phyloP scores from a whole-genome alignment of 2,797 vertebrate genomes.

The Hoplostethus mediterraneus region DNA sequence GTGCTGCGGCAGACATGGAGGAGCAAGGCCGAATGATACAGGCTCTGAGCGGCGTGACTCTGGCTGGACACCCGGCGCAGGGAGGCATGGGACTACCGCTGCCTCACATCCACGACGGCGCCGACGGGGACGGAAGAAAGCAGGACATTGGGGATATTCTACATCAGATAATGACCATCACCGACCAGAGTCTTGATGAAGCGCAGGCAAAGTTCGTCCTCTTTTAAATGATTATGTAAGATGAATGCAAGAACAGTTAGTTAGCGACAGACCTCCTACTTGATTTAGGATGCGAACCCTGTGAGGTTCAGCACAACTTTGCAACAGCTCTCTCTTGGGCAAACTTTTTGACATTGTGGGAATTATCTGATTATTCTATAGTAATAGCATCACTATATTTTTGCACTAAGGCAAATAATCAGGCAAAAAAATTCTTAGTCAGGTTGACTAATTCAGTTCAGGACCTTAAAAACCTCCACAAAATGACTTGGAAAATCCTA shows the following conservation, averaged over 20 bases:
- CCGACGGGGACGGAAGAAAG: conserved; percentile 89
- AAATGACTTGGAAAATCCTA: too few relatives aligned
- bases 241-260: neutral
- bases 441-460: too few relatives aligned
- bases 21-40: conserved; percentile 91
- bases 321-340: neutral
- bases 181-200: conserved; percentile 94
- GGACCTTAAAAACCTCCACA: too few relatives aligned
- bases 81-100: conserved; percentile 85
- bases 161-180: conserved; percentile 94
- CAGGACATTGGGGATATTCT: conserved; percentile 93
- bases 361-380: neutral
- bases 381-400: neutral
- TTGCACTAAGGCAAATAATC: neutral
- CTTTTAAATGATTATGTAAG: conserved; percentile 40
- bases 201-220: conserved; percentile 93
- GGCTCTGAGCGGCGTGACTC: conserved; percentile 89
- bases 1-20: conserved; percentile 88
- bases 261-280: neutral
- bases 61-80: conserved; percentile 88
- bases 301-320: too few relatives aligned
- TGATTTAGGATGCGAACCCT: neutral
- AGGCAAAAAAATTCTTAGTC: neutral
- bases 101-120: conserved; percentile 84
- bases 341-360: neutral